These are phyloP conservation scores for Eolophus roseicapilla DNA, from an alignment of 2,113 vertebrate genomes.

Conservation along the genomic window DNA sequence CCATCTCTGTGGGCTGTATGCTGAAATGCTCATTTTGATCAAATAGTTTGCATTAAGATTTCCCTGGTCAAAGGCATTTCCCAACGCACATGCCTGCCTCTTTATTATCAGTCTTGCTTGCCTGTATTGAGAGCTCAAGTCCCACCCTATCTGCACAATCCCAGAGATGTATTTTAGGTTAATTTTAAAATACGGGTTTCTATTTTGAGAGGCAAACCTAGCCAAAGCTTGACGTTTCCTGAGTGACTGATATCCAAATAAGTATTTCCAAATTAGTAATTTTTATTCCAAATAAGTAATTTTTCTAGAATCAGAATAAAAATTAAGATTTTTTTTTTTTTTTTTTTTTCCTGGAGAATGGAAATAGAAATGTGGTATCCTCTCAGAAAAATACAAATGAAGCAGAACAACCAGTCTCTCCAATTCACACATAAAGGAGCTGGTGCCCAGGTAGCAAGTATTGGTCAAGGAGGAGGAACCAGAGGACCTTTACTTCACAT, in stretches of 20 bases:
- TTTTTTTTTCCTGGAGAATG: neutral
- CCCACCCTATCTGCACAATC: neutral
- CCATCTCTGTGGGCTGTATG: rapidly evolving
- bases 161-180: neutral
- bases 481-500: neutral
- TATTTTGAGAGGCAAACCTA: neutral
- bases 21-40: neutral
- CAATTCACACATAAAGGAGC: neutral
- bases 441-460: neutral
- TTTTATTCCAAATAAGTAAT: neutral
- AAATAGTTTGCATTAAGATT: neutral
- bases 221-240: neutral
- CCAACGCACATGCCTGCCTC: rapidly evolving
- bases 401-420: neutral
- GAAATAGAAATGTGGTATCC: neutral
- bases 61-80: neutral
- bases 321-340: rapidly evolving
- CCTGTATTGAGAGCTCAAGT: neutral
- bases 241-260: neutral
- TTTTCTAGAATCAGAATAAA: neutral
- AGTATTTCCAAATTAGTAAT: neutral
- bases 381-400: neutral
- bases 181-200: neutral
- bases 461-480: neutral
- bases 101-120: neutral